These are phyloP conservation scores for Drosophila mimetica DNA, from an alignment of 2,888 invertebrate species.

Conservation along the genomic window DNA sequence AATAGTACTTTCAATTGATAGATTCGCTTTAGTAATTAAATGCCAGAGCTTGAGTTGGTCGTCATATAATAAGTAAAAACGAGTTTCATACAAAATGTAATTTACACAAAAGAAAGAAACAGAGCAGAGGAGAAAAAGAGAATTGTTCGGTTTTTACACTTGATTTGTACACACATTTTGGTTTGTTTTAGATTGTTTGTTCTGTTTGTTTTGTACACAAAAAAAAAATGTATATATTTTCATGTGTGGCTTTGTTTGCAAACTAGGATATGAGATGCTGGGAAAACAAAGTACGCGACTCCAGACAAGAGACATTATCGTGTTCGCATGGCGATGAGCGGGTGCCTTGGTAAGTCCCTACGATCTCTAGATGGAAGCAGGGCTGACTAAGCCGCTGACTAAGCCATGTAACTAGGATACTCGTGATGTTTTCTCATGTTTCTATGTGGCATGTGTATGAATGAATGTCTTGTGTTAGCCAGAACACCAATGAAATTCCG, in stretches of 20 bases:
- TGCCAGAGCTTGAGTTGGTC: constrained; percentile 78
- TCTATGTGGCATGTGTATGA: constrained; percentile 26
- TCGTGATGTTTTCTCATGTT: constrained; percentile 16
- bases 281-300: constrained; percentile 18
- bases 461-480: constrained; percentile 35
- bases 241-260: constrained; percentile 30
- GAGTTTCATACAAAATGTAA: constrained; percentile 69
- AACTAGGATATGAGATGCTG: constrained; percentile 25
- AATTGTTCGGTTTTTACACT: constrained; percentile 76
- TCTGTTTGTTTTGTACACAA: constrained; percentile 42
- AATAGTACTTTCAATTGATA: constrained; percentile 60
- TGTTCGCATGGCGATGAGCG: constrained; percentile 24
- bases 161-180: constrained; percentile 76
- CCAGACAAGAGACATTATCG: constrained; percentile 35
- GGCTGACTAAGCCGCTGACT: constrained; percentile 22
- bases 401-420: constrained; percentile 22
- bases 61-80: constrained; percentile 62
- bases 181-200: constrained; percentile 47
- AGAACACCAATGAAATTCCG: constrained; percentile 41
- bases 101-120: constrained; percentile 75
- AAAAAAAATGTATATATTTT: constrained; percentile 20
- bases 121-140: constrained; percentile 78
- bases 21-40: constrained; percentile 79
- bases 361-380: constrained; percentile 17
- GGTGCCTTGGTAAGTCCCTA: constrained; percentile 9